phyloP scores from a whole-genome alignment of 2,797 vertebrate species.

The Chromis chromis region DNA sequence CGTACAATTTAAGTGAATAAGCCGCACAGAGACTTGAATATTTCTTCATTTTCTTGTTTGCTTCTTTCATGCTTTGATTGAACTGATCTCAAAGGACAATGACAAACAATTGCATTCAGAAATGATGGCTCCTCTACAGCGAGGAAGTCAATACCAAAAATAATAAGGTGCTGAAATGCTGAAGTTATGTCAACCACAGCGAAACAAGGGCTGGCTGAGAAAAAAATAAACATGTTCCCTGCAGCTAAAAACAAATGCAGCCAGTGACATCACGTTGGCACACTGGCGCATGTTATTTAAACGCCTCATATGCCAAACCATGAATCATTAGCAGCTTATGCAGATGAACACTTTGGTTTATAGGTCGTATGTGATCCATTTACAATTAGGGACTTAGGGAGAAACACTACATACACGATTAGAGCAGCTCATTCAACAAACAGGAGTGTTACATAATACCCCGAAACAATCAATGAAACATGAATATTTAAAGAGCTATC shows the following conservation, averaged over 20 bases:
- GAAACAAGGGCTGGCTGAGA: constrained; percentile 24
- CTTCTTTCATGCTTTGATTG: constrained; percentile 35
- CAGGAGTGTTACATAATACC: constrained; percentile 48
- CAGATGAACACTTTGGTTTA: constrained; percentile 60
- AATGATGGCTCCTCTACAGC: constrained; percentile 35
- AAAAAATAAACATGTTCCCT: constrained; percentile 23
- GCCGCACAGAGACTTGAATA: not conserved
- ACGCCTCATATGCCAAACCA: constrained; percentile 46
- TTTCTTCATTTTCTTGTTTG: constrained; percentile 31
- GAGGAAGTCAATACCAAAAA: constrained; percentile 59
- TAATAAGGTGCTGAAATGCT: constrained; percentile 47
- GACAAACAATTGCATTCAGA: constrained; percentile 46
- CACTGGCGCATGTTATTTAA: constrained; percentile 40
- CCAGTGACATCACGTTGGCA: constrained; percentile 39
- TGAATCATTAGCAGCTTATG: constrained; percentile 71
- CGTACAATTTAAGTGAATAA: constrained; percentile 18
- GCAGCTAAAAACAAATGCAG: constrained; percentile 59
- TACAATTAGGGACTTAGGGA: constrained; percentile 44
- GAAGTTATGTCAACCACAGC: constrained; percentile 38
- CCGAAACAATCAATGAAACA: constrained; percentile 55
- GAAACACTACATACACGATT: constrained; percentile 20
- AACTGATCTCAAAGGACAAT: constrained; percentile 45
- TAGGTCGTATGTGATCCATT: constrained; percentile 58
- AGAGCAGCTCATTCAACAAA: constrained; percentile 48
- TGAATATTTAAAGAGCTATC: constrained; percentile 56